Evolutionary conservation across 2,113 vertebrate genomes (phyloP).

Genomic region (Axis porcinus): DNA sequence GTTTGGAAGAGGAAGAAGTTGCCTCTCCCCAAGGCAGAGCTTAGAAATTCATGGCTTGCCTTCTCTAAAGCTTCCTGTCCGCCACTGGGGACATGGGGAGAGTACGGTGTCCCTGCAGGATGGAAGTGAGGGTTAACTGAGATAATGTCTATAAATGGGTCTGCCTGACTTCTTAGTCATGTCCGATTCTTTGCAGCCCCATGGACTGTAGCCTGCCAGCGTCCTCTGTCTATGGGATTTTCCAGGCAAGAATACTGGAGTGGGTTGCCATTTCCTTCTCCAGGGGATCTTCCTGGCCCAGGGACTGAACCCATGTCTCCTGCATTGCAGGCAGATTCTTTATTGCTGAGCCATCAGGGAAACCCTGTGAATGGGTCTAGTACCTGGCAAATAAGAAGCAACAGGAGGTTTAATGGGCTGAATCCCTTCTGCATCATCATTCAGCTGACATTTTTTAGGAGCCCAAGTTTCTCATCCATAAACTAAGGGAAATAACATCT

Average conservation of each 20-base stretch:
- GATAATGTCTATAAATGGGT: neutral
- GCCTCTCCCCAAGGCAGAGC: neutral
- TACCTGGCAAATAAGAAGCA: neutral
- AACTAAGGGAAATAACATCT: neutral
- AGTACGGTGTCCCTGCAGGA: neutral
- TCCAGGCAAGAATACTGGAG: neutral
- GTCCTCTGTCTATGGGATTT: neutral
- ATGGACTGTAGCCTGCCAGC: neutral
- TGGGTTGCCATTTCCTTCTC: neutral
- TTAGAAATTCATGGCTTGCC: neutral
- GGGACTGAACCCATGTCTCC: neutral
- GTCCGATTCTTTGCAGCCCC: neutral
- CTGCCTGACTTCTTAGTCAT: neutral
- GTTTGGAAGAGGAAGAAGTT: neutral
- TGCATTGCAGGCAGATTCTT: neutral
- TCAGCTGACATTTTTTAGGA: neutral
- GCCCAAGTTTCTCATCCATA: neutral
- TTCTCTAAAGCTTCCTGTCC: neutral
- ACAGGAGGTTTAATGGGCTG: neutral
- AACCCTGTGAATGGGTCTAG: neutral
- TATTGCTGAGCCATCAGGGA: neutral
- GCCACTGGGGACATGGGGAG: neutral
- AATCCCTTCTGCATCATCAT: neutral
- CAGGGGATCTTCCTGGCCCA: neutral
- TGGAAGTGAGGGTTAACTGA: neutral